Evolutionary conservation across 2,888 invertebrate genomes (phyloP).

Genomic region (Drosophila bunnanda): DNA sequence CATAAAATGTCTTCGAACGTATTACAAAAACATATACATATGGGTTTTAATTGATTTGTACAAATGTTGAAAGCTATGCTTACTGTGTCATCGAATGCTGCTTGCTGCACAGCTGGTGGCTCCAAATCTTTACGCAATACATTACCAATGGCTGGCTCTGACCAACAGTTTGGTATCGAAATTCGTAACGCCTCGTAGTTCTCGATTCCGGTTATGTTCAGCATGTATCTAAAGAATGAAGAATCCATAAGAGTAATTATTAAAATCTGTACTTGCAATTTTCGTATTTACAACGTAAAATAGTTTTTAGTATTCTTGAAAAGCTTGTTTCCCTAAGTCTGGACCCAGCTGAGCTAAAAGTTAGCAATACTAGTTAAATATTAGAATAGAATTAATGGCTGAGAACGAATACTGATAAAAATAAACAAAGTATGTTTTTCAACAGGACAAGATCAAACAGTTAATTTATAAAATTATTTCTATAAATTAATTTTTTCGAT

Average conservation of each 20-base stretch:
- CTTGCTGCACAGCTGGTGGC: slow-evolving; percentile 93
- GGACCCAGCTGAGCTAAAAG: no score
- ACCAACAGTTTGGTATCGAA: slow-evolving; percentile 90
- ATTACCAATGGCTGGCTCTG: slow-evolving; percentile 88
- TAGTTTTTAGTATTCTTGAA: no score
- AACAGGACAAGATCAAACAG: no score
- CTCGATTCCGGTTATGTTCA: slow-evolving; percentile 92
- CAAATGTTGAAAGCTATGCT: slow-evolving; percentile 52
- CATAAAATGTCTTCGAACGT: slow-evolving; percentile 57
- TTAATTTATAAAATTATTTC: no score
- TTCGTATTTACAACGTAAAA: background rate
- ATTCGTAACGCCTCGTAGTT: slow-evolving; percentile 90
- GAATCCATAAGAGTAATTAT: background rate
- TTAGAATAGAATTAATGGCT: no score
- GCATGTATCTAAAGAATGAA: slow-evolving; percentile 85
- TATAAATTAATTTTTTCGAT: no score
- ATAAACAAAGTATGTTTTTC: no score
- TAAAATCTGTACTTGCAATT: background rate
- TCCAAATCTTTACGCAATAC: slow-evolving; percentile 88
- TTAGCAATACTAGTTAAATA: no score
- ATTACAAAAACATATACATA: background rate
- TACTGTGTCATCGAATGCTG: slow-evolving; percentile 92
- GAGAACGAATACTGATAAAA: no score
- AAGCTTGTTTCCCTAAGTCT: no score
- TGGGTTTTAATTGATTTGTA: background rate